Conservation (phyloP, 2,113 vertebrate genomes). For the Ictidomys tridecemlineatus region DNA sequence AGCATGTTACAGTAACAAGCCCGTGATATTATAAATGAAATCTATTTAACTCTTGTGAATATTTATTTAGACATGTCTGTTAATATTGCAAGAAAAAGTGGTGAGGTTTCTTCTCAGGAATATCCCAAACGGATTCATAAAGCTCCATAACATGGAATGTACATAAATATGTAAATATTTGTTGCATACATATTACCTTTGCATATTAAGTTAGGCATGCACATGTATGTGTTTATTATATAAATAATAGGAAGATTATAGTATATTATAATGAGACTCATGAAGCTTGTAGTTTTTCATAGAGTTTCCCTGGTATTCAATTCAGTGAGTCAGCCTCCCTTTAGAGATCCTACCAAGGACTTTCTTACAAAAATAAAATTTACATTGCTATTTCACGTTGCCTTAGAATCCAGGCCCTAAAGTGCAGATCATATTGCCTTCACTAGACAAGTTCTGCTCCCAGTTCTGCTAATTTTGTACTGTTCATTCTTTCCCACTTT, state of each 20-base stretch:
- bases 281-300: slow-evolving; percentile 5
- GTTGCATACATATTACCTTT: not conserved
- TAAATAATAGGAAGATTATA: not conserved
- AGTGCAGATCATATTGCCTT: slow-evolving; percentile 85
- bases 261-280: not conserved
- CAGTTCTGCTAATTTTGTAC: slow-evolving; percentile 89
- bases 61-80: slow-evolving; percentile 4
- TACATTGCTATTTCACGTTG: slow-evolving; percentile 79
- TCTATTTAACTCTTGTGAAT: slow-evolving; percentile 15
- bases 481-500: slow-evolving; percentile 90
- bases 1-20: slow-evolving; percentile 28
- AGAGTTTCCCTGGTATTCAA: not conserved
- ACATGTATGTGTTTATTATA: not conserved
- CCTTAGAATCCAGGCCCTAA: slow-evolving; percentile 82
- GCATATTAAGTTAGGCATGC: not conserved
- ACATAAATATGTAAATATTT: not conserved
- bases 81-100: not conserved
- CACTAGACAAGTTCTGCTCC: slow-evolving; percentile 86
- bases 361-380: slow-evolving; percentile 84
- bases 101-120: not conserved
- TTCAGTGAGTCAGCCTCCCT: not conserved
- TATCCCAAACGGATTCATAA: not conserved
- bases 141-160: not conserved
- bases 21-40: slow-evolving; percentile 17
- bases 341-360: slow-evolving; percentile 70